Percentiles rank a stretch among this genome's conserved stretches.
phyloP scores from a whole-genome alignment of 2,888 invertebrate genomes.

The Aethes cnicana region DNA sequence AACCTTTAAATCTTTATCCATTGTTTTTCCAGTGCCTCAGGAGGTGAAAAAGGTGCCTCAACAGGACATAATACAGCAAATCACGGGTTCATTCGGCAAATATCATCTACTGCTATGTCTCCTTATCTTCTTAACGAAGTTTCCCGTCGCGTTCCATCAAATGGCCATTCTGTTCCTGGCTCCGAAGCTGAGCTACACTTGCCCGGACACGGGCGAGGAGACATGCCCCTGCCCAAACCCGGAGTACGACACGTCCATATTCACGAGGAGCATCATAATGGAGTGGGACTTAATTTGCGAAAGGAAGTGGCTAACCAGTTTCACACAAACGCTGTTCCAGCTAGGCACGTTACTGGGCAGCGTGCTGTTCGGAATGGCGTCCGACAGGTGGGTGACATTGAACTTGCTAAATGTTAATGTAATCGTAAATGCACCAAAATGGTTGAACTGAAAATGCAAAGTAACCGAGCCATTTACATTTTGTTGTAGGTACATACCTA shows the following conservation, averaged over 20 bases:
- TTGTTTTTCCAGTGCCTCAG: slow-evolving; percentile 37
- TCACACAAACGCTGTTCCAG: slow-evolving; percentile 89
- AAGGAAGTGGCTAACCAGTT: slow-evolving; percentile 83
- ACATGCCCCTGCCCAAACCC: slow-evolving; percentile 82
- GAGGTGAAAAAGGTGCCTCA: slow-evolving; percentile 38
- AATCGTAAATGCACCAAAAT: too few species aligned
- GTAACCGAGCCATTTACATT: too few species aligned
- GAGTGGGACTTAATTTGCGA: slow-evolving; percentile 90
- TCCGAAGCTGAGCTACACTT: slow-evolving; percentile 63
- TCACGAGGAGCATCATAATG: slow-evolving; percentile 86
- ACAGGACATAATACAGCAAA: slow-evolving; percentile 62
- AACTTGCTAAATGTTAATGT: slow-evolving; percentile 12
- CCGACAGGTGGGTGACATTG: slow-evolving; percentile 87
- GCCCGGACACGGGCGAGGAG: slow-evolving; percentile 45
- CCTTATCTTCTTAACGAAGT: slow-evolving; percentile 66
- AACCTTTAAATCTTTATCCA: neutral
- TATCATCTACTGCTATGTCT: slow-evolving; percentile 72
- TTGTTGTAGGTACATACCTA: too few species aligned
- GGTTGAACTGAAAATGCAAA: too few species aligned
- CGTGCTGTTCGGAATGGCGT: slow-evolving; percentile 87
- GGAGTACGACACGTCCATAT: slow-evolving; percentile 84
- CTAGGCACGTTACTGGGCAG: slow-evolving; percentile 88
- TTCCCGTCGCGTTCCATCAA: slow-evolving; percentile 77
- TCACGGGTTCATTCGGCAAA: slow-evolving; percentile 76
- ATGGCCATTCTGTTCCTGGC: slow-evolving; percentile 78